Evolutionary conservation across 2,888 invertebrate genomes (phyloP), one percentile per base, ranked within the genome.

Genomic region (Meta bourneti): DNA sequence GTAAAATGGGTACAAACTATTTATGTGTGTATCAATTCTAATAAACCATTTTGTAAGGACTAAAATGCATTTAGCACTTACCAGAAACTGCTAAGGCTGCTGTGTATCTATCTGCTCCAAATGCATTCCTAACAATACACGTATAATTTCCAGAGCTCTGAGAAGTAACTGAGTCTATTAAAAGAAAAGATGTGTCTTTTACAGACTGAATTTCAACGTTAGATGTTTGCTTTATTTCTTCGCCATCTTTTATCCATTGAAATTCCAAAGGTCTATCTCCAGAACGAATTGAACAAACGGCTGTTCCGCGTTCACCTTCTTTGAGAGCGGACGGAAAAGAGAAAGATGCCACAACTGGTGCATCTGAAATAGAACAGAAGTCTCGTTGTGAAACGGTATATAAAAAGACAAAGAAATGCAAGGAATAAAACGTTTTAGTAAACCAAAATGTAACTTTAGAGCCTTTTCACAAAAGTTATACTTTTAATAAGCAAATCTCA

Each of bases 201-300:
- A 89, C 49, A 5, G 92, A 82, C 51, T 90, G 85, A 6, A 92
- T 88, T 9, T 89, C 80, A 6, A 93, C 61, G 16, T 92, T 92
- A 5, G 78, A n/a, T 2, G 69, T 49, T 51, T 85, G 72, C 48
- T 34, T 20, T 2, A 92, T 54, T 51, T 69, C 69, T 71, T 80
- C 78, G 0, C 85, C 87, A 51, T 93, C 81, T 80, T 92, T 92
- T 86, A 88, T 82, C 93, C 94, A 94, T 49, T 93, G 92, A 78
- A 93, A 92, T 52, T 91, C 87, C 8, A 93, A 52, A 16, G 93
- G 93, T 72, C 92, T 92, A 48, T 93, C 93, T 19, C 93, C 93
- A 54, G 92, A 90, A 52, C 89, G 92, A n/a, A 93, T 86, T 7
- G 93, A 78, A 72, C 93, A 93, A 69, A 87, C 86, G 8, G 93